Percentiles rank a stretch among this genome's conserved stretches.
Conservation (phyloP, 2,113 vertebrate genomes). For the Chaetura pelagica region DNA sequence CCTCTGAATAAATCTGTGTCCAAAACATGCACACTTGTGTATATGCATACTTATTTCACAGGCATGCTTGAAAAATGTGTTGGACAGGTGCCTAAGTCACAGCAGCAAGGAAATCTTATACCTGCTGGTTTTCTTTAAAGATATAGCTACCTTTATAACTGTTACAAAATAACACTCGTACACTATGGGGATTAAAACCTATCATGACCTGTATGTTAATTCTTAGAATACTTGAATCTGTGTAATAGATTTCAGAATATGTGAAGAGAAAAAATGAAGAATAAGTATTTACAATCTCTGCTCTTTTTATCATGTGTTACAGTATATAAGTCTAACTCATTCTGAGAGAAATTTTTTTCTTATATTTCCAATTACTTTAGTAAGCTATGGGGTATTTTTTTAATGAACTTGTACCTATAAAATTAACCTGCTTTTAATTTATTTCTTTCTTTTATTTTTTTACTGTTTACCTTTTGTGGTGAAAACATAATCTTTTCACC, state of each 20-base stretch:
- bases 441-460: not conserved
- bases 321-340: not conserved
- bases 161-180: not conserved
- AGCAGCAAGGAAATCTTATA: not conserved
- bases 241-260: not conserved
- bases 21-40: not conserved
- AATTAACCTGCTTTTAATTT: not conserved
- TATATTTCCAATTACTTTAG: not conserved
- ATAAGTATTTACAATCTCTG: not conserved
- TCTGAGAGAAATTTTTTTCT: not conserved
- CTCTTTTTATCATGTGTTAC: not conserved
- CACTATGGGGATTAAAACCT: not conserved
- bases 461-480: not conserved
- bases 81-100: not conserved
- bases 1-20: not conserved
- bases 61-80: not conserved
- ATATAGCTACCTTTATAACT: not conserved
- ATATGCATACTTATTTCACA: not conserved
- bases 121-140: not conserved
- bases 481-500: not conserved
- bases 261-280: not conserved
- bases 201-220: not conserved
- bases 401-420: not conserved
- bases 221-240: not conserved
- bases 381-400: not conserved